These are phyloP conservation scores for Dromiciops gliroides DNA, from an alignment of 2,113 vertebrate genomes.

Conservation along the genomic window DNA sequence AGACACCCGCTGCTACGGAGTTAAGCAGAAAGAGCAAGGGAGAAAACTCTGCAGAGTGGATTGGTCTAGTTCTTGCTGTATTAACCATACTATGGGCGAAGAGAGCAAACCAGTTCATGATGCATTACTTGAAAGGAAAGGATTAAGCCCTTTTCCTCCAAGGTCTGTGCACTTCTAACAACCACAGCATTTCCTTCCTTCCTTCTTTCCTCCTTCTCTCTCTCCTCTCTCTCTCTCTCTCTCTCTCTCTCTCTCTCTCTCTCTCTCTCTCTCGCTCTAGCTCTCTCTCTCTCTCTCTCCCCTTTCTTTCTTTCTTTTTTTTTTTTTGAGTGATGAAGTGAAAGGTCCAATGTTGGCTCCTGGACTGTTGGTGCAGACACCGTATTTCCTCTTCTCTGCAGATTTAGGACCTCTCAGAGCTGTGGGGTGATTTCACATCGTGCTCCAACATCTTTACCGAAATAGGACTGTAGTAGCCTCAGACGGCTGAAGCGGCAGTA, in stretches of 20 bases:
- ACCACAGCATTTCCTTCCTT: background rate
- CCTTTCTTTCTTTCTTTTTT: background rate
- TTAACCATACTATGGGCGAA: background rate
- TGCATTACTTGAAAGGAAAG: background rate
- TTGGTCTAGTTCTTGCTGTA: conserved; percentile 2
- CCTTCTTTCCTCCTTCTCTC: too few species aligned
- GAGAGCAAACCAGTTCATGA: background rate
- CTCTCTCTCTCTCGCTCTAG: too few species aligned
- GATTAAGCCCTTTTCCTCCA: background rate
- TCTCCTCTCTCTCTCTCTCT: background rate
- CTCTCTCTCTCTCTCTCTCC: too few species aligned
- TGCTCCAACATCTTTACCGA: conserved; percentile 10
- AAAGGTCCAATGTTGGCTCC: background rate
- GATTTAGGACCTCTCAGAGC: background rate
- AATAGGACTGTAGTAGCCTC: background rate
- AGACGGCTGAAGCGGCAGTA: background rate
- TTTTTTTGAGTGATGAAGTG: background rate
- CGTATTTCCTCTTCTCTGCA: background rate
- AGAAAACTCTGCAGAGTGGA: background rate
- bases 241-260: background rate
- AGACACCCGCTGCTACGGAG: background rate
- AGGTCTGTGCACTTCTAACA: rapidly evolving
- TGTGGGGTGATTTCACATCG: background rate
- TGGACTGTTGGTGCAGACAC: rapidly evolving
- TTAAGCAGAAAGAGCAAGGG: background rate